Conservation (phyloP, 1,140 invertebrate species). For the Drosophila saltans region DNA sequence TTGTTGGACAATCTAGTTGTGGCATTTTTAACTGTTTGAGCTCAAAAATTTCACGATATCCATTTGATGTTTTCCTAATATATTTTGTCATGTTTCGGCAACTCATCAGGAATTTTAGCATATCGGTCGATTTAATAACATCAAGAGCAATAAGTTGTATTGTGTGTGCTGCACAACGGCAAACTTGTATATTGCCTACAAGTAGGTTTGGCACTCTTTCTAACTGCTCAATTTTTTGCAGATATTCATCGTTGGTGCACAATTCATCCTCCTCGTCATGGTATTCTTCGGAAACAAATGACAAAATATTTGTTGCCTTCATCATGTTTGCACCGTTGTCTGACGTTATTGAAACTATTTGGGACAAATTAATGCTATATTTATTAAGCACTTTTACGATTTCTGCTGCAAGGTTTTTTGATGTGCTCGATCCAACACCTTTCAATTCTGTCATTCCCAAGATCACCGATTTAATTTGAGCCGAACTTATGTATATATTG, state of each 20-base stretch:
- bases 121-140: not conserved
- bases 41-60: conserved; percentile 26
- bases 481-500: not conserved
- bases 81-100: conserved; percentile 31
- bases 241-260: too few relatives aligned
- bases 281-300: too few relatives aligned
- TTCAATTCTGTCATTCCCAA: too few relatives aligned
- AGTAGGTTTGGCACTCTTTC: too few relatives aligned
- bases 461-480: too few relatives aligned
- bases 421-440: conserved; percentile 3
- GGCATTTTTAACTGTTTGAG: conserved; percentile 28
- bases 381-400: conserved; percentile 17
- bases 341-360: conserved; percentile 17
- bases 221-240: too few relatives aligned
- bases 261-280: too few relatives aligned
- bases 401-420: conserved; percentile 1
- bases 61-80: conserved; percentile 32
- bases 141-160: too few relatives aligned
- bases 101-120: conserved; percentile 1
- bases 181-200: too few relatives aligned
- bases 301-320: too few relatives aligned
- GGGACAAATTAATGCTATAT: conserved; percentile 16
- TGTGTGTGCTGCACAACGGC: too few relatives aligned
- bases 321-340: not conserved
- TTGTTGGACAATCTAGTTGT: conserved; percentile 37